Percentiles rank a stretch among this genome's conserved stretches.
Conservation (phyloP, 2,797 vertebrate species). For the Mergus octosetaceus region DNA sequence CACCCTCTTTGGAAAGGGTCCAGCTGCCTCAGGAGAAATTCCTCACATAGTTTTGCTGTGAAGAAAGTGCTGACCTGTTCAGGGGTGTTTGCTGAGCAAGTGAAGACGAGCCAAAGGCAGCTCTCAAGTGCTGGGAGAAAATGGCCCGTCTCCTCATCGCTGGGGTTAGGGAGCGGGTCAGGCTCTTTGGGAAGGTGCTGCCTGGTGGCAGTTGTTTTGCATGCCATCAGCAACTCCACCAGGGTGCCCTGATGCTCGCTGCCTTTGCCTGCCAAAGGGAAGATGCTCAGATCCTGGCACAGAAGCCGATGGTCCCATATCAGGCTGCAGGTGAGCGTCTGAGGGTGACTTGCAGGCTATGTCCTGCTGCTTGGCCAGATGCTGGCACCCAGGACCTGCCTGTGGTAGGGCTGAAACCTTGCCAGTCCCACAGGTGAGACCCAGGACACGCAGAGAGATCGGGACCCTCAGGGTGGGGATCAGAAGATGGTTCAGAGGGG, state of each 20-base stretch:
- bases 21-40: conserved; percentile 62
- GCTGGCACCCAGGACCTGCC: not conserved
- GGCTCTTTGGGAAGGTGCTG: not conserved
- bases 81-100: conserved; percentile 54
- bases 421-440: not conserved
- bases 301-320: not conserved
- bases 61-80: conserved; percentile 67
- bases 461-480: not conserved
- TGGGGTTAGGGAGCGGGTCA: not conserved
- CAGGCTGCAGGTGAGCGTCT: rapidly evolving
- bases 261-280: not conserved
- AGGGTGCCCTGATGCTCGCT: not conserved
- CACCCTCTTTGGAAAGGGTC: conserved; percentile 16
- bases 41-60: conserved; percentile 49
- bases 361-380: not conserved
- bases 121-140: not conserved
- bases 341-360: not conserved
- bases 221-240: not conserved
- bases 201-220: not conserved
- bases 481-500: not conserved
- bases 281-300: rapidly evolving
- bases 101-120: conserved; percentile 47
- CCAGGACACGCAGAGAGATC: not conserved
- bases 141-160: not conserved
- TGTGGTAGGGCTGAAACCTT: not conserved